These are phyloP conservation scores for Onthophagus taurus DNA, from an alignment of 1,140 invertebrate genomes.

Conservation along the genomic window DNA sequence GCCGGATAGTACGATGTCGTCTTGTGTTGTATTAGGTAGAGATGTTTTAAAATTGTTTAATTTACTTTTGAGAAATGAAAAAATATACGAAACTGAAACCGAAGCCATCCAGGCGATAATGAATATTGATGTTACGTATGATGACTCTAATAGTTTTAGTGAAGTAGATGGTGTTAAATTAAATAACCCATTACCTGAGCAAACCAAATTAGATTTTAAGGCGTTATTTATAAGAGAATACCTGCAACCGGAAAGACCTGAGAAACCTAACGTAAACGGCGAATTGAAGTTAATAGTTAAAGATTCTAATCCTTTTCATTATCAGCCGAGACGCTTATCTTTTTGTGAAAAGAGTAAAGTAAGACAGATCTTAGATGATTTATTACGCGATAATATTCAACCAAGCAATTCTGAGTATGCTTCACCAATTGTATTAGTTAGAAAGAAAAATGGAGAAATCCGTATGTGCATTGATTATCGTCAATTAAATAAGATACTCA, in stretches of 20 bases:
- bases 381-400: conserved; percentile 22
- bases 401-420: conserved; percentile 25
- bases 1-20: background rate
- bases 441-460: conserved; percentile 25
- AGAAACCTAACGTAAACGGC: background rate
- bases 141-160: too few relatives aligned
- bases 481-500: conserved; percentile 34
- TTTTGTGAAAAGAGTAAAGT: conserved; percentile 6
- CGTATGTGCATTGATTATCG: conserved; percentile 43
- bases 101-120: background rate
- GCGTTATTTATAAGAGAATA: background rate
- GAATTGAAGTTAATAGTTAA: background rate
- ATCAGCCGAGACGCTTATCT: background rate
- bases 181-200: background rate
- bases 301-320: background rate
- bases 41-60: conserved; percentile 1
- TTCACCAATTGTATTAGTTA: conserved; percentile 26
- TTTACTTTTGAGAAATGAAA: background rate
- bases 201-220: background rate
- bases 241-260: background rate
- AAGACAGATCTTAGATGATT: conserved; percentile 23
- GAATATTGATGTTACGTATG: background rate
- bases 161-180: background rate
- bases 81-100: background rate
- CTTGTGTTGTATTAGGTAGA: background rate